These are phyloP conservation scores for Julus scanicus DNA, from an alignment of 2,888 invertebrate genomes.

Conservation along the genomic window DNA sequence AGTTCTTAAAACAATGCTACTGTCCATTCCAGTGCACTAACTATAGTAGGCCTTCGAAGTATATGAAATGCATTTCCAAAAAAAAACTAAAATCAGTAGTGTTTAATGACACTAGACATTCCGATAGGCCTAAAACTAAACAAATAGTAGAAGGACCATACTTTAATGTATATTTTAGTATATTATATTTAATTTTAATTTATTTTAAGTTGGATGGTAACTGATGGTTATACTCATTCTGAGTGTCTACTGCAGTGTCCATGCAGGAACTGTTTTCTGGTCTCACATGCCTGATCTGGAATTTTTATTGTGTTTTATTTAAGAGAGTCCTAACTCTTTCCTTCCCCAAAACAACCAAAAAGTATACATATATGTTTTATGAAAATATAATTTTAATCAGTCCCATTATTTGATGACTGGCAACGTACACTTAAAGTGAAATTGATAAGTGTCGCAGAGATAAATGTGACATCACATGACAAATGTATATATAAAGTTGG, in stretches of 20 bases:
- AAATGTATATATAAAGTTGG: too few species aligned
- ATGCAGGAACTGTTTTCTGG: too few species aligned
- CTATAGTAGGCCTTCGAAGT: not conserved
- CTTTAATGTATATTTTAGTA: not conserved
- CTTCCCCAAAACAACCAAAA: too few species aligned
- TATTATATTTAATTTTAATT: not conserved
- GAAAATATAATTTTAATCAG: too few species aligned
- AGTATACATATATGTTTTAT: too few species aligned
- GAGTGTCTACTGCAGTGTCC: not conserved
- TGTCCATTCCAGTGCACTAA: slow-evolving; percentile 2
- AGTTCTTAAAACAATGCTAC: not conserved
- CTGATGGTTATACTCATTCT: not conserved
- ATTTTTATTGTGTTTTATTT: too few species aligned
- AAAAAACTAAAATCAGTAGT: not conserved
- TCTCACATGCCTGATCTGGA: too few species aligned
- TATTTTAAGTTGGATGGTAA: not conserved
- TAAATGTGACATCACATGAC: too few species aligned
- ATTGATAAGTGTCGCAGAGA: too few species aligned
- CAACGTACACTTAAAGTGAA: too few species aligned
- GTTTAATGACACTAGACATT: not conserved
- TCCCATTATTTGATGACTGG: too few species aligned
- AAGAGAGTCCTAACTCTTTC: too few species aligned
- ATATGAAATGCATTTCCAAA: not conserved
- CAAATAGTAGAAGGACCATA: not conserved
- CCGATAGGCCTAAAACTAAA: not conserved